These are phyloP conservation scores for Crypturellus undulatus DNA, from an alignment of 2,113 vertebrate genomes.

Conservation along the genomic window DNA sequence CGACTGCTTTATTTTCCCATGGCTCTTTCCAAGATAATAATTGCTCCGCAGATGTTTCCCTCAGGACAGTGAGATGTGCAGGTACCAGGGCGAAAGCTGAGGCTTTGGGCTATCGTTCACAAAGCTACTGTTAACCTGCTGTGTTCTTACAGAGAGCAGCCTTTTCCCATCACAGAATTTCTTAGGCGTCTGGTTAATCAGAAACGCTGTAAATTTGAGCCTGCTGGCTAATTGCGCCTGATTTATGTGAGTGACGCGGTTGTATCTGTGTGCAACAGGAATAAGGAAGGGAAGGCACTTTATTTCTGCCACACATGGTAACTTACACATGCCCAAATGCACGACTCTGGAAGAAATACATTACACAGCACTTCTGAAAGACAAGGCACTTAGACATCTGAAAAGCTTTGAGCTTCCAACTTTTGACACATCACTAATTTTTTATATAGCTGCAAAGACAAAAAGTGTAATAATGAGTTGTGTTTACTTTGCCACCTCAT, in stretches of 20 bases:
- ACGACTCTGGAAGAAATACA: neutral
- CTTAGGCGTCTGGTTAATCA: constrained; percentile 59
- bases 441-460: neutral
- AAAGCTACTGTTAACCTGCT: constrained; percentile 65
- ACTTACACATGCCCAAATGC: neutral
- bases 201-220: constrained; percentile 46
- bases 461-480: neutral
- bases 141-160: constrained; percentile 47
- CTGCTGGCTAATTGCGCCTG: constrained; percentile 28
- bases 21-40: constrained; percentile 75
- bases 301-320: neutral
- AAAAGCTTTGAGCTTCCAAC: neutral
- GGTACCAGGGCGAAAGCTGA: constrained; percentile 54
- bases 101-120: constrained; percentile 56
- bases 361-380: neutral
- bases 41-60: constrained; percentile 72
- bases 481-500: neutral
- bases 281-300: neutral
- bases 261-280: constrained; percentile 37
- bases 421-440: neutral
- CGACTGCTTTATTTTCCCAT: constrained; percentile 73
- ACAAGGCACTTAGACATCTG: neutral
- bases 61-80: constrained; percentile 67
- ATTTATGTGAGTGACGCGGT: constrained; percentile 45
- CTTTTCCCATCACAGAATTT: constrained; percentile 67